These are phyloP conservation scores for Asobara japonica DNA, from an alignment of 1,140 invertebrate genomes.

Conservation along the genomic window DNA sequence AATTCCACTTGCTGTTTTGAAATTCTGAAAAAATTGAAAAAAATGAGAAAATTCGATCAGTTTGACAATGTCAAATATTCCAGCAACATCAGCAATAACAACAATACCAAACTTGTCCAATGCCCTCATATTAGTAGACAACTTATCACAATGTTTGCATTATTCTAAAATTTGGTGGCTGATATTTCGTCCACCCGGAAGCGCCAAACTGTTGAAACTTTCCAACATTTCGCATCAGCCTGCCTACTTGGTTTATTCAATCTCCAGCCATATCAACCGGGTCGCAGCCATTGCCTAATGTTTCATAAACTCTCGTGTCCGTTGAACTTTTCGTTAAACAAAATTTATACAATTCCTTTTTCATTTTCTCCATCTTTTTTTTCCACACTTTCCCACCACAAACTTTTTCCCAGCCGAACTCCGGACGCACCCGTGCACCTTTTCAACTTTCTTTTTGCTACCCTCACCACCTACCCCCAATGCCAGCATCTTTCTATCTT, in stretches of 20 bases:
- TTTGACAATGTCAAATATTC: no score
- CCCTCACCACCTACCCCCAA: background rate
- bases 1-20: no score
- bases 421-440: background rate
- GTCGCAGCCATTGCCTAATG: background rate
- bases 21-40: no score
- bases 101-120: no score
- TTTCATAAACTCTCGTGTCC: background rate
- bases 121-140: no score
- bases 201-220: no score
- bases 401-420: background rate
- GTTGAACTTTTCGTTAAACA: background rate
- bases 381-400: background rate
- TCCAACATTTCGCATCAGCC: no score
- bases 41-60: no score
- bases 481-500: background rate
- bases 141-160: no score
- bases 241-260: background rate
- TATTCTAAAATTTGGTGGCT: no score
- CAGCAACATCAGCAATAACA: no score
- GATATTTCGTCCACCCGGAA: no score
- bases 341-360: slow-evolving; percentile 5
- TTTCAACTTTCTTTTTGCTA: background rate
- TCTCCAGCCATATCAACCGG: background rate
- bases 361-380: slow-evolving; percentile 1